Percentiles rank a stretch among this genome's conserved stretches.
phyloP scores from a whole-genome alignment of 2,888 invertebrate genomes.

The Aspidapion aeneum region DNA sequence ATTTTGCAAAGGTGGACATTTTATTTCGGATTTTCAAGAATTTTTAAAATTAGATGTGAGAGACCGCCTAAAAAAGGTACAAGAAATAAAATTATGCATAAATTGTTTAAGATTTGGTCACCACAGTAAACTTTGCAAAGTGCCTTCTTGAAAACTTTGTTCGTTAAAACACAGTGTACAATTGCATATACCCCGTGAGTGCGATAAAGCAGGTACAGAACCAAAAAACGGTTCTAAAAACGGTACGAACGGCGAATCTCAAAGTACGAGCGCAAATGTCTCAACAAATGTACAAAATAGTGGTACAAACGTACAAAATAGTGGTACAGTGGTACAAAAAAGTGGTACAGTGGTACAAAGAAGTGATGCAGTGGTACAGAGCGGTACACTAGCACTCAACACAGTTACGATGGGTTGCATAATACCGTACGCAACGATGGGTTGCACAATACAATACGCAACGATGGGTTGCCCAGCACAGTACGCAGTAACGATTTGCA shows the following conservation, averaged over 20 bases:
- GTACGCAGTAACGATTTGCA: neutral
- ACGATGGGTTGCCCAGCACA: too few species aligned
- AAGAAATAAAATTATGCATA: neutral
- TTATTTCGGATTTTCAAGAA: neutral
- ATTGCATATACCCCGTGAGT: neutral
- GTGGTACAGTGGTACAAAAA: too few species aligned
- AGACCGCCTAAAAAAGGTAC: slow-evolving; percentile 1
- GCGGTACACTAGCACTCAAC: too few species aligned
- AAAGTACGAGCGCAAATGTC: neutral
- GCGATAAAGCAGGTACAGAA: too few species aligned
- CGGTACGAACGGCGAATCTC: neutral
- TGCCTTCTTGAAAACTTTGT: neutral
- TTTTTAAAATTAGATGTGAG: slow-evolving; percentile 4
- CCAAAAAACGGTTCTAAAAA: slow-evolving; percentile 1
- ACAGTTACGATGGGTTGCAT: too few species aligned
- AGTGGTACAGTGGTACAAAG: too few species aligned
- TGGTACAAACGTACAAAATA: neutral
- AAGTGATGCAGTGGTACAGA: too few species aligned
- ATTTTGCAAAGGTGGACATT: neutral
- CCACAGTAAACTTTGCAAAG: neutral
- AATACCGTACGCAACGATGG: too few species aligned
- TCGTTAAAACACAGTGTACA: neutral
- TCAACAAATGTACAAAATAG: neutral
- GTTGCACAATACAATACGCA: too few species aligned
- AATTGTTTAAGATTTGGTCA: slow-evolving; percentile 4